Base-by-base conservation (phyloP, 2,797 vertebrate genomes). In the Bothrops alternatus region DNA sequence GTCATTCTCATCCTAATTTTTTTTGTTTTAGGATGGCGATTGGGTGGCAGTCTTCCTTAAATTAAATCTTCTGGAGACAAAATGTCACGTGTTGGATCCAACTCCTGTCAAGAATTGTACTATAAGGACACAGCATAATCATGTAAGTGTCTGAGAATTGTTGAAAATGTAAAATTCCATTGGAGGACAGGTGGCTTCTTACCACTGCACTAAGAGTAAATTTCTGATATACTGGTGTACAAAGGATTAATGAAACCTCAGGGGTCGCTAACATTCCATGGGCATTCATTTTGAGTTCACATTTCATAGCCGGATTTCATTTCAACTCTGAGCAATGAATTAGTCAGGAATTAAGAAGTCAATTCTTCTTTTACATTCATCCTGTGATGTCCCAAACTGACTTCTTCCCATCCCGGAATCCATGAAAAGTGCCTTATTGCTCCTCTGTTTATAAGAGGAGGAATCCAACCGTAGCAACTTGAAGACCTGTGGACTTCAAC, bases 41-140 rank as follows among this genome's bases (percentile, higher is more conserved):
- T 53, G 10, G 50, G 50, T 53, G 32, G 3, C 97, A 0, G 88
- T 95, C 0, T 69, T 90, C 4, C n/a, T 98, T 13, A 97, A 98
- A 92, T 14, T 98, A 25, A 97, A 97, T 28, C 95, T 97, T 0
- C 28, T 98, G 91, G 98, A 98, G 93, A 98, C 98, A 23, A 69
- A 0, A 0, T 98, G 98, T 92, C 96, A 95, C 2, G 69, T 94
- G 1, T 86, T 96, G 58, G 97, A 95, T 93, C 97, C 97, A 63
- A 95, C 86, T 0, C 96, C 97, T 10, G 12, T 94, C 88, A 94
- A 1, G 53, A 97, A 97, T 28, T 98, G 98, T 90, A 63, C 96
- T 4, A 95, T 98, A 88, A 97, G 98, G 90, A 88, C 57, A 73
- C 25, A 93, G 60, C 0, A 0, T 0, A 1, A 97, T 1, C 97